phyloP scores from a whole-genome alignment of 2,797 vertebrate genomes.

The Pseudochaenichthys georgianus region DNA sequence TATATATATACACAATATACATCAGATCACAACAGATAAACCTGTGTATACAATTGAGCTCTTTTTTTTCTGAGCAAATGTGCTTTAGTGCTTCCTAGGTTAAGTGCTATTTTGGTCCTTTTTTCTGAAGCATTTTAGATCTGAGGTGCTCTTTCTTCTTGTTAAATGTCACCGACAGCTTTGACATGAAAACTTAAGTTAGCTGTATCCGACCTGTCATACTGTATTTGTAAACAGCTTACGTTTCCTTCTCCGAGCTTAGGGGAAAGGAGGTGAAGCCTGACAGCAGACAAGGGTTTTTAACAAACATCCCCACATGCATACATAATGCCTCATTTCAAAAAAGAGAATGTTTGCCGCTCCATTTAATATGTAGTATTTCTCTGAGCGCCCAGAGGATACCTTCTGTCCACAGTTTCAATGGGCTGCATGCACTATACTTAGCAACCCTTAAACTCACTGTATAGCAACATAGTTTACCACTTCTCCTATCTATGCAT shows the following conservation, averaged over 20 bases:
- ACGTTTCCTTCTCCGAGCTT: conserved; percentile 78
- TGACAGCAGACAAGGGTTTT: conserved; percentile 81
- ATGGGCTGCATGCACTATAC: conserved; percentile 61
- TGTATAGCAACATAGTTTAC: conserved; percentile 57
- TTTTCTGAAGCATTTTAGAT: conserved; percentile 67
- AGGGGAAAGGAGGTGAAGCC: conserved; percentile 76
- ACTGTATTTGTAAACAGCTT: conserved; percentile 86
- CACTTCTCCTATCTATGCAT: conserved; percentile 58
- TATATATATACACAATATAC: neutral
- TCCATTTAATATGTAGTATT: conserved; percentile 75
- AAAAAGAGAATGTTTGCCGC: conserved; percentile 68
- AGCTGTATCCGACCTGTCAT: conserved; percentile 88
- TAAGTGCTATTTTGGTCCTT: conserved; percentile 54
- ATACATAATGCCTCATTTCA: conserved; percentile 79
- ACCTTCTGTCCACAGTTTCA: conserved; percentile 70
- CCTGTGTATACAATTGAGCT: conserved; percentile 17
- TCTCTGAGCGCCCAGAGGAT: conserved; percentile 65
- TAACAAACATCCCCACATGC: conserved; percentile 81
- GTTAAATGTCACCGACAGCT: conserved; percentile 90
- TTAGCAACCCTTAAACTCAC: conserved; percentile 58
- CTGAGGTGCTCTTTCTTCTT: conserved; percentile 75
- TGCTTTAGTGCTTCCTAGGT: conserved; percentile 36
- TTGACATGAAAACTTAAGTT: conserved; percentile 87
- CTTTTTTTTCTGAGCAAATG: conserved; percentile 23
- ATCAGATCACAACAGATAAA: conserved; percentile 7